Conservation (phyloP, 2,797 vertebrate species). For the Myotis planiceps region DNA sequence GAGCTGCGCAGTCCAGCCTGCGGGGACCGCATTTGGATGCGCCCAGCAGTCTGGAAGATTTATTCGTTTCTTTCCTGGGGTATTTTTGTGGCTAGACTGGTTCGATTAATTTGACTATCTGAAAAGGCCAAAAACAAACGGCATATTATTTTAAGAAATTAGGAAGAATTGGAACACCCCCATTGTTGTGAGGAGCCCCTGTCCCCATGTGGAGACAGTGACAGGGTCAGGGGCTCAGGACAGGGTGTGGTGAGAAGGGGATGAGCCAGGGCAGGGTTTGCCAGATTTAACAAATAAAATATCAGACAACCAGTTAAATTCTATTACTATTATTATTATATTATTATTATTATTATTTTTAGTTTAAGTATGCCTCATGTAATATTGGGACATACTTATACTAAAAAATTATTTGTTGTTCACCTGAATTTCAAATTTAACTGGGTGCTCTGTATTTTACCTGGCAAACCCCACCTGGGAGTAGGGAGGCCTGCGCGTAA, state of each 20-base stretch:
- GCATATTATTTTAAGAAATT: not conserved
- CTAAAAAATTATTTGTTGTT: not conserved
- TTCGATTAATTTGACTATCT: not conserved
- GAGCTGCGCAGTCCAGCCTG: not conserved
- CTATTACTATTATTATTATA: not conserved
- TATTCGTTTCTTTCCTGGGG: not conserved
- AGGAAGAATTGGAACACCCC: not conserved
- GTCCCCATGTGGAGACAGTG: rapidly evolving
- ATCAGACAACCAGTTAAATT: not conserved
- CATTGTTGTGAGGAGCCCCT: not conserved
- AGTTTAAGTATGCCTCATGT: not conserved
- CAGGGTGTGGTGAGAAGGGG: not conserved
- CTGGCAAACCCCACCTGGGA: not conserved
- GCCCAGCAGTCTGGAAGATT: not conserved
- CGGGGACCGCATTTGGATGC: not conserved
- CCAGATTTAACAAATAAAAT: not conserved
- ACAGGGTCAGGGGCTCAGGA: not conserved
- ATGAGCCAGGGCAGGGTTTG: not conserved
- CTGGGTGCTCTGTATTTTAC: not conserved
- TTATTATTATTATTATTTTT: not conserved
- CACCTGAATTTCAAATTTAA: not conserved
- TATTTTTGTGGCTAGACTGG: not conserved
- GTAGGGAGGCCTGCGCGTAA: not conserved
- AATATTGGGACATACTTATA: not conserved
- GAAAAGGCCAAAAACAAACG: not conserved